Conservation (phyloP, 2,888 invertebrate genomes). For the Thysanoteuthis rhombus region DNA sequence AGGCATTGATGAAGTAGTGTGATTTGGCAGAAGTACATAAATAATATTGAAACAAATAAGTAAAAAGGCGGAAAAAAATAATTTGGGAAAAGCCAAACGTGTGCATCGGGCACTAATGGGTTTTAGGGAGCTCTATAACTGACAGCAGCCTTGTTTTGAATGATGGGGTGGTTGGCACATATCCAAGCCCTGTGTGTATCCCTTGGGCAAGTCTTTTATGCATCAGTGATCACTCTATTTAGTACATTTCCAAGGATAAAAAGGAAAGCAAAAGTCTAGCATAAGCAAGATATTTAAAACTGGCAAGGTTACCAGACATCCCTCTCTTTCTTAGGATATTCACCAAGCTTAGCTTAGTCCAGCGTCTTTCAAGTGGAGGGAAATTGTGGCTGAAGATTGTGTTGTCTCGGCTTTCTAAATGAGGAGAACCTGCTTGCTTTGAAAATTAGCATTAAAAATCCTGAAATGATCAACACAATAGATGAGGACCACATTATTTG, state of each 20-base stretch:
- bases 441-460: neutral
- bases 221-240: neutral
- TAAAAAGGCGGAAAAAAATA: neutral
- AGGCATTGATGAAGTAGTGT: neutral
- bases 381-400: neutral
- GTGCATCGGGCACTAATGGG: neutral
- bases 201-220: neutral
- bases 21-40: neutral
- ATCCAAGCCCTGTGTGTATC: conserved; percentile 12
- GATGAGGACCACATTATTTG: too few species aligned
- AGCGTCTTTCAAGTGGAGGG: neutral
- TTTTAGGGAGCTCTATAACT: neutral
- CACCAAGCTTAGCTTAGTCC: neutral
- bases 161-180: neutral
- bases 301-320: neutral
- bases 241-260: neutral
- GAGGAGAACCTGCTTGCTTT: neutral
- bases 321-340: neutral
- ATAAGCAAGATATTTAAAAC: neutral
- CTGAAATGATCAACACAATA: too few species aligned
- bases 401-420: neutral
- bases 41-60: neutral
- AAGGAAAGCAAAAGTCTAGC: neutral
- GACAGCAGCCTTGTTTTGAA: neutral
- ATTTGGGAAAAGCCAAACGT: neutral